Percentiles rank a stretch among this genome's conserved stretches.
These are phyloP conservation scores for Armadillidium nasatum DNA, from an alignment of 1,140 invertebrate genomes.

Conservation along the genomic window DNA sequence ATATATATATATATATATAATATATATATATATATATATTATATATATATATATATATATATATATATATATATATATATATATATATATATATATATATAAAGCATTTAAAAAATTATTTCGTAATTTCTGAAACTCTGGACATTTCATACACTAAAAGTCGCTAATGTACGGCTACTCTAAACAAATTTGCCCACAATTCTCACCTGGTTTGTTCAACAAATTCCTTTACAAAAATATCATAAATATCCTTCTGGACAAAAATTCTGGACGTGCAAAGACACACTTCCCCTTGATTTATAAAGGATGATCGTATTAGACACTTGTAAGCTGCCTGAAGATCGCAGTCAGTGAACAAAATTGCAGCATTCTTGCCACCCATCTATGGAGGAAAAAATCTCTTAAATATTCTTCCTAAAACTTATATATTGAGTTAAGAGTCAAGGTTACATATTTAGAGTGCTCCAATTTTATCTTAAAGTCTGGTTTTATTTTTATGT, in stretches of 20 bases:
- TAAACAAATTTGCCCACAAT: too few species aligned
- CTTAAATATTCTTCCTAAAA: background rate
- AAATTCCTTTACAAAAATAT: constrained; percentile 54
- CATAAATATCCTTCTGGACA: constrained; percentile 54
- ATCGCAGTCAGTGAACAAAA: constrained; percentile 57
- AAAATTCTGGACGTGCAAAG: constrained; percentile 58
- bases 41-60: background rate
- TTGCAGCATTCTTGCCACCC: constrained; percentile 60
- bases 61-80: background rate
- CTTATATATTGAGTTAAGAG: too few species aligned
- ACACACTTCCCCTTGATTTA: constrained; percentile 61
- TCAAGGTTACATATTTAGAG: too few species aligned
- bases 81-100: too few species aligned
- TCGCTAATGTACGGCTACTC: too few species aligned
- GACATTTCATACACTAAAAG: too few species aligned
- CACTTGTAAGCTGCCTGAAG: constrained; percentile 53
- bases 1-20: too few species aligned
- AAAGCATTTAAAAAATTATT: too few species aligned
- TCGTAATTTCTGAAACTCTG: too few species aligned
- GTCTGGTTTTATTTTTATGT: too few species aligned
- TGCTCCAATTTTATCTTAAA: too few species aligned
- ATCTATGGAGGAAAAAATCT: constrained; percentile 48
- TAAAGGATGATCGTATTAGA: constrained; percentile 55
- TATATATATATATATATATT: too few species aligned
- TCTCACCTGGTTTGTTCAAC: constrained; percentile 52